A percentile compares a stretch with the other conserved stretches of the same genome.
Conservation (phyloP, 1,140 invertebrate genomes). For the Luehdorfia chinensis region DNA sequence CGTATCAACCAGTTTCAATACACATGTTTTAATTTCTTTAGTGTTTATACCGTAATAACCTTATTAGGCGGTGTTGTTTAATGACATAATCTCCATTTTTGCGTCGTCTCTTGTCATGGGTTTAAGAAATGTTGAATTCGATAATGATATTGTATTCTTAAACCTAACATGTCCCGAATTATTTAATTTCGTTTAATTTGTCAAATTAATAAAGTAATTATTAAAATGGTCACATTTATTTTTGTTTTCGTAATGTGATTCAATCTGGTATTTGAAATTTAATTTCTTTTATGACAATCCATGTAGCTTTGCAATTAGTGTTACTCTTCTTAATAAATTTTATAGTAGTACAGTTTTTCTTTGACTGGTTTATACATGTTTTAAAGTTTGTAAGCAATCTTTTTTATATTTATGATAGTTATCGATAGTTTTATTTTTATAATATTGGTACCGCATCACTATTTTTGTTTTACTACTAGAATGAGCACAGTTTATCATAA, state of each 20-base stretch:
- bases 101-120: not conserved
- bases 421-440: slow-evolving; percentile 13
- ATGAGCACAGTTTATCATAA: slow-evolving; percentile 20
- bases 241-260: slow-evolving; percentile 7
- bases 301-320: slow-evolving; percentile 21
- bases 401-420: slow-evolving; percentile 16
- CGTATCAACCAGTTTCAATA: too few relatives aligned
- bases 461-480: slow-evolving; percentile 13
- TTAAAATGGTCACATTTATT: slow-evolving; percentile 3
- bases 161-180: not conserved
- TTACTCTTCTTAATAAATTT: slow-evolving; percentile 15
- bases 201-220: slow-evolving; percentile 11
- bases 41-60: not conserved
- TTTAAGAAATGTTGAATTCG: too few relatives aligned
- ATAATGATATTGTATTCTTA: slow-evolving; percentile 8
- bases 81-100: not conserved
- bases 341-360: slow-evolving; percentile 10
- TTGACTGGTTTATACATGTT: slow-evolving; percentile 22
- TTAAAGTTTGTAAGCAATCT: slow-evolving; percentile 21
- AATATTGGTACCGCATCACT: slow-evolving; percentile 14
- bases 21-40: not conserved
- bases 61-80: too few relatives aligned
- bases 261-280: slow-evolving; percentile 6
- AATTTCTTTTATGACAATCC: slow-evolving; percentile 19
- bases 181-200: not conserved